Percentiles rank a stretch among this genome's conserved stretches.
Conservation (phyloP, 2,113 vertebrate genomes). For the Pantherophis guttatus region DNA sequence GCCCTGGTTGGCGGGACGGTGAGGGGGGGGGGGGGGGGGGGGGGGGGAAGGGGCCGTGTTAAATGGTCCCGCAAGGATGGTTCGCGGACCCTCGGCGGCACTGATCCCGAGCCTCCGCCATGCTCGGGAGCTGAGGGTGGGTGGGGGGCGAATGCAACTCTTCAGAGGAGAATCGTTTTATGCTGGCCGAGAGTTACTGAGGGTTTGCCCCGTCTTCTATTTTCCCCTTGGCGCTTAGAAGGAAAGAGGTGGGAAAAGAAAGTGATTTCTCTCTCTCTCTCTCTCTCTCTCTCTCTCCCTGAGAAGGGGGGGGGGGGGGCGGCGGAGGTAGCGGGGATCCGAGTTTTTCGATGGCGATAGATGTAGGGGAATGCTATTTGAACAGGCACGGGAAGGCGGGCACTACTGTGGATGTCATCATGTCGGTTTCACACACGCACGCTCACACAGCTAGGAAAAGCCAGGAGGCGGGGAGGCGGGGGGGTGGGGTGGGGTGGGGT, state of each 20-base stretch:
- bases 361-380: constrained; percentile 29
- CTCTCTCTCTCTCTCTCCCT: not conserved
- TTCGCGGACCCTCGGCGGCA: not conserved
- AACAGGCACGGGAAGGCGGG: constrained; percentile 37
- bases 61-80: not conserved
- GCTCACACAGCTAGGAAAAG: not conserved
- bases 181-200: not conserved
- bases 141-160: constrained; percentile 12
- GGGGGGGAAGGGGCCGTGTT: not conserved
- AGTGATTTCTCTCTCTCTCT: not conserved
- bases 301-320: not conserved
- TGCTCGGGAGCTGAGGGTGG: constrained; percentile 7
- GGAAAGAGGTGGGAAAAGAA: not conserved
- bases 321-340: not conserved
- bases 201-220: not conserved
- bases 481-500: not conserved
- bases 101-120: constrained; percentile 42
- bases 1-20: constrained; percentile 9
- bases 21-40: rapidly evolving
- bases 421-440: constrained; percentile 21
- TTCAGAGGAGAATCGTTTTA: not conserved
- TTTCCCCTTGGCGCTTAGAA: not conserved
- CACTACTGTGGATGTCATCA: constrained; percentile 40
- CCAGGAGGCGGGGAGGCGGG: not conserved
- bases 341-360: not conserved